phyloP scores from a whole-genome alignment of 2,888 invertebrate genomes.

The Machimus rusticus region DNA sequence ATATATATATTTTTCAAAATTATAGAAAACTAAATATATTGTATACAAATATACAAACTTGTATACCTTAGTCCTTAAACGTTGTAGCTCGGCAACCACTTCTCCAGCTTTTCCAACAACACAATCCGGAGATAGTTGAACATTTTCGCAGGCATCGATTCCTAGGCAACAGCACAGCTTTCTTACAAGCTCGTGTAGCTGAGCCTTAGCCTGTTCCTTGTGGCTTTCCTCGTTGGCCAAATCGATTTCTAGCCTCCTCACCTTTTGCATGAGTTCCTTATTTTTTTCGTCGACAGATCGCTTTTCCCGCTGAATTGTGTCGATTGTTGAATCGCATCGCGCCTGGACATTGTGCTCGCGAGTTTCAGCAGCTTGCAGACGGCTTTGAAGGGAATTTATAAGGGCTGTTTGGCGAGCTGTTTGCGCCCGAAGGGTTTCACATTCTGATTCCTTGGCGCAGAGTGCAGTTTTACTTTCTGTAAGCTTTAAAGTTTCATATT shows the following conservation, averaged over 20 bases:
- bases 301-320: constrained; percentile 77
- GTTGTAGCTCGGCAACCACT: constrained; percentile 75
- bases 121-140: constrained; percentile 73
- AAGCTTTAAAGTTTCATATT: constrained; percentile 63
- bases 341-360: constrained; percentile 74
- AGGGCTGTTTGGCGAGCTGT: constrained; percentile 83
- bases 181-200: constrained; percentile 76
- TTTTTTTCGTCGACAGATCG: constrained; percentile 77
- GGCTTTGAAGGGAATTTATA: constrained; percentile 79
- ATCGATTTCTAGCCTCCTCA: constrained; percentile 75
- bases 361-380: constrained; percentile 81
- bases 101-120: constrained; percentile 81
- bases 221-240: constrained; percentile 77
- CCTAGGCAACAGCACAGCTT: constrained; percentile 77
- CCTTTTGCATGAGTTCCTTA: constrained; percentile 78
- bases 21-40: no score
- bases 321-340: constrained; percentile 72
- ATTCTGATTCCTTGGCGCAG: constrained; percentile 77
- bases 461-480: constrained; percentile 76
- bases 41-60: no score
- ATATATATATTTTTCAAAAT: no score
- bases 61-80: constrained; percentile 67
- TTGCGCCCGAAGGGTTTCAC: constrained; percentile 84
- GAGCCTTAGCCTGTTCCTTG: constrained; percentile 72
- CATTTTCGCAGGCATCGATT: constrained; percentile 72